Percentiles rank a stretch among this genome's conserved stretches.
These are phyloP conservation scores for Chondrilla cf. caribensis DNA, from an alignment of 37 sponge, comb jelly and placozoan species.

Conservation along the genomic window DNA sequence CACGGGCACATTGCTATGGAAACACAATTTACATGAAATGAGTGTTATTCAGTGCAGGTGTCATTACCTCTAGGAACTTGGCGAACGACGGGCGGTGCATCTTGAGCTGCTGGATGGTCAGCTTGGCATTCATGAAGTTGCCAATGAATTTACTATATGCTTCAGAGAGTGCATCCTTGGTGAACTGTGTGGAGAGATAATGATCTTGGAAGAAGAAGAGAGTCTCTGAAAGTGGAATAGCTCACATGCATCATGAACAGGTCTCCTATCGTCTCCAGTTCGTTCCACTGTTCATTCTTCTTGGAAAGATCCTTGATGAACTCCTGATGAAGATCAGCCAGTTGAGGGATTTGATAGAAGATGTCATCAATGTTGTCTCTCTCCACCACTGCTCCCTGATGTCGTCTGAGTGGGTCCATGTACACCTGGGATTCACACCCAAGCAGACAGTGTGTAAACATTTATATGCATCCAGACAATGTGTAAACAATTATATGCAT, in stretches of 20 bases:
- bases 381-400: slow-evolving; percentile 39
- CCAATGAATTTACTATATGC: slow-evolving; percentile 70
- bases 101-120: slow-evolving; percentile 50
- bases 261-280: slow-evolving; percentile 65
- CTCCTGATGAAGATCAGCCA: slow-evolving; percentile 50
- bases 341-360: slow-evolving; percentile 80
- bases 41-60: not conserved
- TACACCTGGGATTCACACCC: slow-evolving; percentile 34
- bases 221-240: not conserved
- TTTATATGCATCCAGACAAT: not conserved
- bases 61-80: slow-evolving; percentile 68
- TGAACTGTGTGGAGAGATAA: slow-evolving; percentile 59
- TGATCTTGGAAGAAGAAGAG: not conserved
- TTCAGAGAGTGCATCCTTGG: slow-evolving; percentile 58
- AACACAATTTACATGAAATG: too few relatives aligned
- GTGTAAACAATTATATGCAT: not conserved
- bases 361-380: slow-evolving; percentile 56
- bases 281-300: slow-evolving; percentile 42
- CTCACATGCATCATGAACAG: slow-evolving; percentile 76
- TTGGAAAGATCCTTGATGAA: slow-evolving; percentile 51
- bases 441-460: too few relatives aligned
- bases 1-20: slow-evolving; percentile 51
- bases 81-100: slow-evolving; percentile 56
- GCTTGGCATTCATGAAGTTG: slow-evolving; percentile 78
- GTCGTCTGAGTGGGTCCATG: slow-evolving; percentile 46